Evolutionary conservation across 2,113 vertebrate genomes (phyloP), one percentile per base, ranked within the genome.

Genomic region (Anhinga rufa): DNA sequence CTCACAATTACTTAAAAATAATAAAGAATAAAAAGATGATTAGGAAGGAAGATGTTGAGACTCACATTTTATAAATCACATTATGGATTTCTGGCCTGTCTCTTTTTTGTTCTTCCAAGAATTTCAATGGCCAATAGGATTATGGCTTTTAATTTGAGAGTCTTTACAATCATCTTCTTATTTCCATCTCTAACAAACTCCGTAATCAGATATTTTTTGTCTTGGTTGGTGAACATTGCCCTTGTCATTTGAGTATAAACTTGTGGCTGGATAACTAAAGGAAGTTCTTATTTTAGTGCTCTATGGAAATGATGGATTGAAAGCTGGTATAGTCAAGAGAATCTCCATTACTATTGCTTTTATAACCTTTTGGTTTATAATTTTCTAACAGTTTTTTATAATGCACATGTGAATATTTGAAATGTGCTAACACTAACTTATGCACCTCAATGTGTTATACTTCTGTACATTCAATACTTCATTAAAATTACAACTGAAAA

Each of bases 401-500:
- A 80, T 20, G 32, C 88, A 31, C 38, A 16, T 86, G 46, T 86
- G 62, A 60, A 58, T 95, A 92, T 96, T 93, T 96, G 46, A 96
- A 94, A 96, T 51, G 36, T 54, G 31, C 15, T 92, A 93, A 78
- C 24, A 25, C 42, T 75, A 75, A 80, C 54, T 91, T 89, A 86
- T 79, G 69, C 48, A 95, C 31, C 34, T 79, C 83, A 46, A 42
- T 60, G 75, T 83, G 52, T 94, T 94, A 90, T 58, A 81, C 29
- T 94, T 87, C 40, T 82, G 32, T 44, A 69, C 54, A 69, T 93
- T 97, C 74, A 91, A 15, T 66, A 44, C 28, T 75, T 86, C 60
- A 55, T 92, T 93, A 92, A 96, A 94, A 94, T 79, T 74, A 83
- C 5, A 83, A 65, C n/a, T 75, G 60, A 93, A 93, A 97, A 95